phyloP scores from a whole-genome alignment of 1,140 invertebrate genomes.

The Schlechtendalia chinensis region DNA sequence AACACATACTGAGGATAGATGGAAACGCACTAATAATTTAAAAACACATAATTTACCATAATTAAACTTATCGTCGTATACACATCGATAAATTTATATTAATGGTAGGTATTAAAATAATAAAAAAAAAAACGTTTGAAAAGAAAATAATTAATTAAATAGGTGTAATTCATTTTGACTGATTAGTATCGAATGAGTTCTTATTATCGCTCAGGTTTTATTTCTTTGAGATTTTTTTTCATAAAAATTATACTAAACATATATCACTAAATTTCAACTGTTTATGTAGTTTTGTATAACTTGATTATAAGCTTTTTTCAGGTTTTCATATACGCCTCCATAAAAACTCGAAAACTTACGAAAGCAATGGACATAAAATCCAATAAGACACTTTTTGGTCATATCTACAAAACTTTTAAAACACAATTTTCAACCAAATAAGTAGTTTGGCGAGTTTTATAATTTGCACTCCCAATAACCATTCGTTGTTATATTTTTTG shows the following conservation, averaged over 20 bases:
- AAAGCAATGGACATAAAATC: constrained; percentile 27
- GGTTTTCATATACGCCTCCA: neutral
- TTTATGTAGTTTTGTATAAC: constrained; percentile 4
- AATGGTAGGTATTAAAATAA: too few relatives aligned
- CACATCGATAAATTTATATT: too few relatives aligned
- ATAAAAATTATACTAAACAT: neutral
- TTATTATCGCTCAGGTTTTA: too few relatives aligned
- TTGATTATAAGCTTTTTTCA: neutral
- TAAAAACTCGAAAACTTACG: constrained; percentile 9
- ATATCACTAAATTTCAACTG: constrained; percentile 11
- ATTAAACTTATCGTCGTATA: too few relatives aligned
- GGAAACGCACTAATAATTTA: too few relatives aligned
- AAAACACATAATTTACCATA: too few relatives aligned
- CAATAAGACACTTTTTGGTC: constrained; percentile 11
- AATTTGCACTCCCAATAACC: neutral
- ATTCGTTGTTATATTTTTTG: neutral
- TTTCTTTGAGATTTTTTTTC: too few relatives aligned
- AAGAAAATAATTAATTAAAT: too few relatives aligned
- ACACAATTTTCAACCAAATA: constrained; percentile 26
- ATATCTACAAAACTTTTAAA: constrained; percentile 31
- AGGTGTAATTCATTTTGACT: too few relatives aligned
- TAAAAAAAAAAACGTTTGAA: too few relatives aligned
- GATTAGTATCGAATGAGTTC: too few relatives aligned
- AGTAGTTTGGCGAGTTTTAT: constrained; percentile 22
- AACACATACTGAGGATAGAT: too few relatives aligned